A percentile compares a stretch with the other conserved stretches of the same genome.
phyloP scores from a whole-genome alignment of 2,797 vertebrate genomes.

The Oophaga sylvatica region DNA sequence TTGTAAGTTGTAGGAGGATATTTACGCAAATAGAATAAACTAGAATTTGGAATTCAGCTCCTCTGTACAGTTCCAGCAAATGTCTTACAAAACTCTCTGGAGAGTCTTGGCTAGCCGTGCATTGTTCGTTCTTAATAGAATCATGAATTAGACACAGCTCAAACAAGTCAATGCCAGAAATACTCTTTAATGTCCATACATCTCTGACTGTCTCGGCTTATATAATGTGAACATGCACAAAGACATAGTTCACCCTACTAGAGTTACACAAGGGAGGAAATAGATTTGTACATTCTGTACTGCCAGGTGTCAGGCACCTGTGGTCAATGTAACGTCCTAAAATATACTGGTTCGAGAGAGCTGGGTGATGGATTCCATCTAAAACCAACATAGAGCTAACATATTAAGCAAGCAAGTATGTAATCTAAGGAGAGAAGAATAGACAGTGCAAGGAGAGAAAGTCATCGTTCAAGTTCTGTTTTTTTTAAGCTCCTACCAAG shows the following conservation, averaged over 20 bases:
- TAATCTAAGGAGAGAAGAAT: background rate
- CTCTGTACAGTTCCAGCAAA: constrained; percentile 29
- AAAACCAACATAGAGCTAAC: background rate
- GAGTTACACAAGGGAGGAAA: constrained; percentile 64
- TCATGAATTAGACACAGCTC: constrained; percentile 33
- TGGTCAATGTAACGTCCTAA: constrained; percentile 19
- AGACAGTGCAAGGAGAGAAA: background rate
- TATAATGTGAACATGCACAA: constrained; percentile 62
- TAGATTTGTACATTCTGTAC: constrained; percentile 61
- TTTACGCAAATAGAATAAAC: constrained; percentile 35
- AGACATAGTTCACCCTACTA: constrained; percentile 64
- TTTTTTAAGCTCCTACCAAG: background rate
- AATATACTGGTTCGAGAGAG: background rate
- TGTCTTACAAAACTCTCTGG: constrained; percentile 16
- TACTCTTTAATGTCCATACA: constrained; percentile 26
- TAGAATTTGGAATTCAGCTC: constrained; percentile 25
- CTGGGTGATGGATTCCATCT: background rate
- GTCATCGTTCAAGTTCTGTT: background rate
- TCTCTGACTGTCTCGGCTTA: constrained; percentile 38
- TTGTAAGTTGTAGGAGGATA: constrained; percentile 24
- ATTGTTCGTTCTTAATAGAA: constrained; percentile 12
- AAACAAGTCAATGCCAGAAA: constrained; percentile 20
- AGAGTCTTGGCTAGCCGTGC: constrained; percentile 10
- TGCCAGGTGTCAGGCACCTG: constrained; percentile 73
- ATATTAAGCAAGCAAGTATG: background rate